Conservation (phyloP, 2,888 invertebrate genomes). For the Selenia dentaria region DNA sequence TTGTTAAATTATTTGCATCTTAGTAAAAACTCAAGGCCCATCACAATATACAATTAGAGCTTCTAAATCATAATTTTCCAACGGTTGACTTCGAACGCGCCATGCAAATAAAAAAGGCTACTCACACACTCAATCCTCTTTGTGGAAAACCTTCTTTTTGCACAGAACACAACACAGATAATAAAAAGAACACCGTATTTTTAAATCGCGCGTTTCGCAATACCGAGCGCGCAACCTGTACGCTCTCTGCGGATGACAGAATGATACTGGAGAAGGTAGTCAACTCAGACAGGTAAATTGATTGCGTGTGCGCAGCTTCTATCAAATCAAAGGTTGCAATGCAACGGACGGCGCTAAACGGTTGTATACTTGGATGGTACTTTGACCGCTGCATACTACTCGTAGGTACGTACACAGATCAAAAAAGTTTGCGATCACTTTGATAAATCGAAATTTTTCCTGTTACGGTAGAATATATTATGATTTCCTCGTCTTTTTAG, state of each 20-base stretch:
- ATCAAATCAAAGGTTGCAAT: constrained; percentile 20
- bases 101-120: constrained; percentile 27
- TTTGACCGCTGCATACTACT: constrained; percentile 6
- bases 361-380: constrained; percentile 4
- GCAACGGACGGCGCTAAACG: constrained; percentile 3
- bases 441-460: no score
- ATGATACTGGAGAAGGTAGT: constrained; percentile 20
- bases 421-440: no score
- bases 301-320: constrained; percentile 35
- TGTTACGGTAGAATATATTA: no score
- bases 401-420: no score
- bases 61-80: constrained; percentile 1
- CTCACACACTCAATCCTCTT: constrained; percentile 45
- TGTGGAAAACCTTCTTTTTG: constrained; percentile 33
- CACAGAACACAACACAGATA: constrained; percentile 43
- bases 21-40: constrained; percentile 25
- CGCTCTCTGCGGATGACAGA: constrained; percentile 8
- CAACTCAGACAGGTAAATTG: constrained; percentile 12
- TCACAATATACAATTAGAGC: constrained; percentile 9
- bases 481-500: no score
- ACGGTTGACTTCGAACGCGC: no score
- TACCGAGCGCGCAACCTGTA: constrained; percentile 15
- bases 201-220: constrained; percentile 22
- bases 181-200: constrained; percentile 19
- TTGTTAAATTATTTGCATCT: constrained; percentile 4